phyloP scores from a whole-genome alignment of 2,797 vertebrate species.

The Tapirus indicus region DNA sequence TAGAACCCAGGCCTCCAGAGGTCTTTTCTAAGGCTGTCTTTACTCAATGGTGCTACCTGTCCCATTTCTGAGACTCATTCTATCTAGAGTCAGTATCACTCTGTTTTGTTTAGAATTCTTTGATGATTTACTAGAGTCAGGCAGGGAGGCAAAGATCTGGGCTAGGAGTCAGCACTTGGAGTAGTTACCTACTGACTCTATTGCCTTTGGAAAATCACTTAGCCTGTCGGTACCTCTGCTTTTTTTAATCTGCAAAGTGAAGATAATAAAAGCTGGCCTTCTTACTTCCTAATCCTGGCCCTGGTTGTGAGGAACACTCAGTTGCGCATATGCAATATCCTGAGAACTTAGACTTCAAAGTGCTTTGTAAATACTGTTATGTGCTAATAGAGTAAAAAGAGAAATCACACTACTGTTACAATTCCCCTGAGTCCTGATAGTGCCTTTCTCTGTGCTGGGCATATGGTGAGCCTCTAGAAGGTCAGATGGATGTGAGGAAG shows the following conservation, averaged over 20 bases:
- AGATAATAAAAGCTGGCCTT: background rate
- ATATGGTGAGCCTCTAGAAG: background rate
- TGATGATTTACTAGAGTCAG: background rate
- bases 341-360: background rate
- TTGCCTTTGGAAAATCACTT: background rate
- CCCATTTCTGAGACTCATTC: background rate
- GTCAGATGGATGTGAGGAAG: background rate
- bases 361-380: background rate
- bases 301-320: background rate
- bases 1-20: background rate
- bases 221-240: background rate
- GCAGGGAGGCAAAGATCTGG: background rate
- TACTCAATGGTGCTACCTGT: background rate
- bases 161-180: background rate
- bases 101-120: background rate
- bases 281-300: background rate
- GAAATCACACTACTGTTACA: background rate
- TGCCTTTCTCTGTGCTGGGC: background rate
- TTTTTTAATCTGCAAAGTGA: background rate
- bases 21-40: background rate
- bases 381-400: background rate
- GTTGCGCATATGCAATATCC: background rate
- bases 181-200: background rate
- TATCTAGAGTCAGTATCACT: background rate
- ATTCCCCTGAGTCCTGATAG: background rate